Evolutionary conservation across 2,797 vertebrate species (phyloP).

Genomic region (Buphagus erythrorhynchus): DNA sequence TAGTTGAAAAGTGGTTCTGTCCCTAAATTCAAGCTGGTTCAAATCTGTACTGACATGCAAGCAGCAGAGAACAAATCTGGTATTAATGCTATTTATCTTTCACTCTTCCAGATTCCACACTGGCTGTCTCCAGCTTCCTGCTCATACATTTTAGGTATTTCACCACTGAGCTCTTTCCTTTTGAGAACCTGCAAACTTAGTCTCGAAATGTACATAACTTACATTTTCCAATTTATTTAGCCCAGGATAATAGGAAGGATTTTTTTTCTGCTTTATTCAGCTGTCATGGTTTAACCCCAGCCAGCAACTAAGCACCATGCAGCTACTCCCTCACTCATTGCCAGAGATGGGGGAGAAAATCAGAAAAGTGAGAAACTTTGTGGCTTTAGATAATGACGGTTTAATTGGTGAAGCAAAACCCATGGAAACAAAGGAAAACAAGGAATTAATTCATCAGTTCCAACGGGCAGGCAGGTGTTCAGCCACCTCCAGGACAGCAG

Average conservation of each 20-base stretch:
- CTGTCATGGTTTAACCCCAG: background rate
- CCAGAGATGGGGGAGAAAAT: background rate
- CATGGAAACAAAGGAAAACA: background rate
- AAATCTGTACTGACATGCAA: background rate
- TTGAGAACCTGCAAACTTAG: background rate
- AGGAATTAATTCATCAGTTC: fast-evolving
- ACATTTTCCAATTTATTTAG: background rate
- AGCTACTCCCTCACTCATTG: background rate
- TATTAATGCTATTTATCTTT: background rate
- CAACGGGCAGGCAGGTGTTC: background rate
- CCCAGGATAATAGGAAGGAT: background rate
- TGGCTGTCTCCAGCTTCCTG: background rate
- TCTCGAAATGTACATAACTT: background rate
- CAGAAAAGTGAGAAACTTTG: background rate
- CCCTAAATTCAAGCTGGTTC: background rate
- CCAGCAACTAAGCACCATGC: background rate
- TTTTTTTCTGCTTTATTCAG: background rate
- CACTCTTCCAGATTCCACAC: too few relatives aligned
- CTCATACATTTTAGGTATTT: fast-evolving
- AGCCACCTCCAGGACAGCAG: background rate
- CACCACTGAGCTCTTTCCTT: background rate
- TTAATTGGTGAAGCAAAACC: background rate
- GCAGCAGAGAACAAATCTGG: background rate
- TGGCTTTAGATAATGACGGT: background rate
- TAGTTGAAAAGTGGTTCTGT: background rate